These are phyloP conservation scores for Laspeyria flexula DNA, from an alignment of 2,888 invertebrate genomes.

Conservation along the genomic window DNA sequence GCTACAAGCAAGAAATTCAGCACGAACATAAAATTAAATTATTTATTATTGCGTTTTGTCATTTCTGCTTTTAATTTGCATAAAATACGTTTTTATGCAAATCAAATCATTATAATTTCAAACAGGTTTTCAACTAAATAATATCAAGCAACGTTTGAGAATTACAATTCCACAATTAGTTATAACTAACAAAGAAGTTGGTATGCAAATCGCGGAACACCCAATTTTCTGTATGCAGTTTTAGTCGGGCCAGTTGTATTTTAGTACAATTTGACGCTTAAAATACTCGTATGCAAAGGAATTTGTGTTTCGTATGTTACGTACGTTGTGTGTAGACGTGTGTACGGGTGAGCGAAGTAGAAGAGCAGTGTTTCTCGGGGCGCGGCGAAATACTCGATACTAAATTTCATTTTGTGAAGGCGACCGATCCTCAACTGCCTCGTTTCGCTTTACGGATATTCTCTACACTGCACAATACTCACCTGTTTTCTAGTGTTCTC, in stretches of 20 bases:
- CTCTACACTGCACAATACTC: slow-evolving; percentile 27
- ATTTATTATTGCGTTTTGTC: too few species aligned
- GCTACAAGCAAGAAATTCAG: too few species aligned
- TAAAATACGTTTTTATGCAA: too few species aligned
- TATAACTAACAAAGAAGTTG: too few species aligned
- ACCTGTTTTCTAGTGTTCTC: slow-evolving; percentile 22
- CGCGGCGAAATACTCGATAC: slow-evolving; percentile 47
- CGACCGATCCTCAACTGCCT: slow-evolving; percentile 56
- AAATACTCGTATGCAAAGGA: slow-evolving; percentile 7
- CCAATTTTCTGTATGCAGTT: slow-evolving; percentile 4
- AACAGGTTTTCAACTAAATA: too few species aligned
- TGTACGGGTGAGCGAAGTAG: slow-evolving; percentile 5
- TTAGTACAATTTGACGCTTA: not conserved
- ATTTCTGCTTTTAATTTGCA: too few species aligned
- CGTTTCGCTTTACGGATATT: slow-evolving; percentile 52
- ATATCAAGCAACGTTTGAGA: too few species aligned
- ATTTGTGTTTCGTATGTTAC: slow-evolving; percentile 1
- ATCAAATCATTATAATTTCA: too few species aligned
- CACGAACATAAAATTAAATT: too few species aligned
- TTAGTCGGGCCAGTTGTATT: not conserved
- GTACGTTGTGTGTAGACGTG: slow-evolving; percentile 2
- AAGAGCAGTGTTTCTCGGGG: slow-evolving; percentile 19
- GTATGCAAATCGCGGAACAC: not conserved
- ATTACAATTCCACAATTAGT: too few species aligned
- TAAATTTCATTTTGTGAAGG: slow-evolving; percentile 67